phyloP scores from a whole-genome alignment of 2,797 vertebrate genomes.

The Scomberomorus guttatus region DNA sequence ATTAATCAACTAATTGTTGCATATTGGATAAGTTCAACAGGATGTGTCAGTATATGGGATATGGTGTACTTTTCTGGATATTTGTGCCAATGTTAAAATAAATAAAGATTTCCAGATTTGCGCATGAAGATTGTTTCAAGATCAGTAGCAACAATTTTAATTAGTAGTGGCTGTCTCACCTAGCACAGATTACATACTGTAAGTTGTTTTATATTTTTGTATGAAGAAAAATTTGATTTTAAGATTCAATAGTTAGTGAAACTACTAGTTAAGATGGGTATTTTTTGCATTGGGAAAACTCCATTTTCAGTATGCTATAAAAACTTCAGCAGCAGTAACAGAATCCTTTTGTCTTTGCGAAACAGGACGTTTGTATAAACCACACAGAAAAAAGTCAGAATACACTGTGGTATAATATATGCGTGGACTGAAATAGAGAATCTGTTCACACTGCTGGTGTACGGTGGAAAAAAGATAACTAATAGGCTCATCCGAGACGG shows the following conservation, averaged over 20 bases:
- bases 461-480: slow-evolving; percentile 63
- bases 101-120: background rate
- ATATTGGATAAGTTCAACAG: background rate
- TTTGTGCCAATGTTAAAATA: background rate
- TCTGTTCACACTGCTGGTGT: slow-evolving; percentile 61
- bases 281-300: slow-evolving; percentile 37
- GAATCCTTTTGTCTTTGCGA: slow-evolving; percentile 11
- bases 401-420: slow-evolving; percentile 55
- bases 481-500: slow-evolving; percentile 78
- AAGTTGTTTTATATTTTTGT: background rate
- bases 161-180: background rate
- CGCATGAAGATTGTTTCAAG: background rate
- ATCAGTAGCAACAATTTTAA: background rate
- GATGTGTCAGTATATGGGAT: background rate
- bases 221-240: background rate
- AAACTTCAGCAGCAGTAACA: slow-evolving; percentile 19
- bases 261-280: slow-evolving; percentile 38
- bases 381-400: slow-evolving; percentile 43
- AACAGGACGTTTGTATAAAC: slow-evolving; percentile 17
- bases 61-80: background rate
- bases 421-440: slow-evolving; percentile 59
- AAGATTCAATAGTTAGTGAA: background rate
- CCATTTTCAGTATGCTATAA: background rate
- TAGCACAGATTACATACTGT: background rate
- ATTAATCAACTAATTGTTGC: too few species aligned